Percentiles rank a stretch among this genome's conserved stretches.
These are phyloP conservation scores for Acanthoscelides obtectus DNA, from an alignment of 2,888 invertebrate genomes.

Conservation along the genomic window DNA sequence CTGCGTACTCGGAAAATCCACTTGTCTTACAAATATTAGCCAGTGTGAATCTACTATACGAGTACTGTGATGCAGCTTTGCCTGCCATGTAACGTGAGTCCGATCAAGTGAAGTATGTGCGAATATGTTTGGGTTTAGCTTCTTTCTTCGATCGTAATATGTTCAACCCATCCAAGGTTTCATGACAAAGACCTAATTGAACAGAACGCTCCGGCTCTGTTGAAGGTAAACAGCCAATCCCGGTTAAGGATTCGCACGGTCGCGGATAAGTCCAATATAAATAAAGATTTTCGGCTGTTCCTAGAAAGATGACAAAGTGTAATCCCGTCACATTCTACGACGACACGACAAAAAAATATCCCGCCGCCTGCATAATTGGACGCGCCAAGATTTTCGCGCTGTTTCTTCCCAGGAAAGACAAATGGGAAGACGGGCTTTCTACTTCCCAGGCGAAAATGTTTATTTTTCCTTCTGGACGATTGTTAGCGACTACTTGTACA, in stretches of 20 bases:
- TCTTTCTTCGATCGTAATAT: too few relatives aligned
- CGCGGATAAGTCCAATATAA: conserved; percentile 30
- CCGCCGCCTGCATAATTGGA: conserved; percentile 7
- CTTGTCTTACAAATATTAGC: too few relatives aligned
- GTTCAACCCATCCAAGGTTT: too few relatives aligned
- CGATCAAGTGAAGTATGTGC: too few relatives aligned
- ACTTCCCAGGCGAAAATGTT: conserved; percentile 1
- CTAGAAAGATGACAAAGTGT: conserved; percentile 32
- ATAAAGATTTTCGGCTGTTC: conserved; percentile 34
- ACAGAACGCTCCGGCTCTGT: conserved; percentile 9
- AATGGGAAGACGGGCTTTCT: not conserved
- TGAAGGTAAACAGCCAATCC: conserved; percentile 24
- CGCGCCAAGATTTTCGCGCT: conserved; percentile 1
- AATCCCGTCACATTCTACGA: conserved; percentile 21
- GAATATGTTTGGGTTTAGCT: too few relatives aligned
- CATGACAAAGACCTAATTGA: not conserved
- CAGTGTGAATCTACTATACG: too few relatives aligned
- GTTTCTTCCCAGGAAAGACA: not conserved
- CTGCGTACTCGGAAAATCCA: too few relatives aligned
- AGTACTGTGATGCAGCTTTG: too few relatives aligned
- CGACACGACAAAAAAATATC: conserved; percentile 4
- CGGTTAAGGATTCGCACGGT: conserved; percentile 27
- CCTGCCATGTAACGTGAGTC: too few relatives aligned
- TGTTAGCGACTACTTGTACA: not conserved
- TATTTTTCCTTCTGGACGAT: not conserved